phyloP scores from a whole-genome alignment of 2,797 vertebrate species.

The Tadarida brasiliensis region DNA sequence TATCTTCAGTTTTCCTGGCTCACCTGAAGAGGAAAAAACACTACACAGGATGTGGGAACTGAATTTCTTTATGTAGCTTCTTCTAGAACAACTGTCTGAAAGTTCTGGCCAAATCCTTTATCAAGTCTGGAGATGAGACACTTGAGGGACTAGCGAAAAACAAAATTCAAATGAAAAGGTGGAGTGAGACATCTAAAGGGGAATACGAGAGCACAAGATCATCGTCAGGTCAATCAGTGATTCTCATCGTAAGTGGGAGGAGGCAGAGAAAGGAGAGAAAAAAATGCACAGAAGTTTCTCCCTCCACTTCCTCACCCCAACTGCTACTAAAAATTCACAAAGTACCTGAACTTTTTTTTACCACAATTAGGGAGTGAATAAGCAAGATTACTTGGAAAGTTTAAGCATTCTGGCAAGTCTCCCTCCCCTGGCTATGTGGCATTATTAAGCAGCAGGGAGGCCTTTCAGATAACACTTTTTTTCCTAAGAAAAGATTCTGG shows the following conservation, averaged over 20 bases:
- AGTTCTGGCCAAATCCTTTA: constrained; percentile 76
- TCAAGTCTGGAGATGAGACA: constrained; percentile 77
- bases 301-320: constrained; percentile 65
- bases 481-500: constrained; percentile 73
- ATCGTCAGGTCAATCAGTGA: constrained; percentile 1
- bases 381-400: constrained; percentile 50
- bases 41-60: constrained; percentile 87
- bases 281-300: constrained; percentile 54
- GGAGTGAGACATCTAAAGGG: constrained; percentile 66
- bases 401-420: constrained; percentile 37
- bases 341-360: constrained; percentile 57
- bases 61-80: constrained; percentile 81
- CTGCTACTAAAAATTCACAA: constrained; percentile 13
- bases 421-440: not conserved
- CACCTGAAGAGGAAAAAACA: constrained; percentile 87
- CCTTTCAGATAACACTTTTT: constrained; percentile 59
- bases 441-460: constrained; percentile 68
- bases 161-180: constrained; percentile 76
- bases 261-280: constrained; percentile 69
- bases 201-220: constrained; percentile 62
- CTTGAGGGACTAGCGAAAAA: constrained; percentile 72
- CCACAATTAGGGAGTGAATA: constrained; percentile 49
- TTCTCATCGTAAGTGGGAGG: constrained; percentile 56
- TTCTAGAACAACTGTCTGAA: constrained; percentile 83
- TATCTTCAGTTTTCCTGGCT: constrained; percentile 86